Evolutionary conservation across 1,140 invertebrate species (phyloP).

Genomic region (Hesperophylax magnus): DNA sequence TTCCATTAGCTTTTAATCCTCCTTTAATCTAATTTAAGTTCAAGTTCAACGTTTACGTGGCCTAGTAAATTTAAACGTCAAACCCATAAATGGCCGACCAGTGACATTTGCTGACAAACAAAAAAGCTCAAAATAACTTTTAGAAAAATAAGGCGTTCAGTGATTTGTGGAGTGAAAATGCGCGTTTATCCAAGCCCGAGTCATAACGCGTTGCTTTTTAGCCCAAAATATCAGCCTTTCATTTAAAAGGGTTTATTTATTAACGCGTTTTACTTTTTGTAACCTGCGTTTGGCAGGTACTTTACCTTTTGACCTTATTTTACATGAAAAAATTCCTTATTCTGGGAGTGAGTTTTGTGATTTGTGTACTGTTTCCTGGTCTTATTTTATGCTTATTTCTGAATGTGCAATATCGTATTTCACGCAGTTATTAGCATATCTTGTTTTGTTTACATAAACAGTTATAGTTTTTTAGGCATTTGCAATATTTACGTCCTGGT

Average conservation of each 20-base stretch:
- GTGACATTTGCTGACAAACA: slow-evolving; percentile 52
- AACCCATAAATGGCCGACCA: slow-evolving; percentile 51
- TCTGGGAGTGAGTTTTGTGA: slow-evolving; percentile 15
- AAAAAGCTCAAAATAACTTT: slow-evolving; percentile 47
- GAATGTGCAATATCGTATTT: not conserved
- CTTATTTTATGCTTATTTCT: slow-evolving; percentile 4
- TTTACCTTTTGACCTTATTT: slow-evolving; percentile 53
- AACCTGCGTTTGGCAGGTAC: slow-evolving; percentile 49
- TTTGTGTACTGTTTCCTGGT: not conserved
- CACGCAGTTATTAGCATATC: not conserved
- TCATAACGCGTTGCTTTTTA: not conserved
- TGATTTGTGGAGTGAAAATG: slow-evolving; percentile 33
- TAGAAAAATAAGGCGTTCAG: slow-evolving; percentile 4
- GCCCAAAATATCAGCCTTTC: not conserved
- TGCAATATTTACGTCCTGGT: slow-evolving; percentile 22
- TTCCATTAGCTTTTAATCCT: slow-evolving; percentile 4
- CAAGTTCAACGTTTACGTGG: slow-evolving; percentile 52
- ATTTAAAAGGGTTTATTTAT: slow-evolving; percentile 7
- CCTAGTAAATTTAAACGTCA: slow-evolving; percentile 51
- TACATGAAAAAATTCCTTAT: slow-evolving; percentile 33
- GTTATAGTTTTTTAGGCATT: not conserved
- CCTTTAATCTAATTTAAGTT: slow-evolving; percentile 39
- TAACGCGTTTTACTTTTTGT: slow-evolving; percentile 27
- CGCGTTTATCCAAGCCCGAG: not conserved
- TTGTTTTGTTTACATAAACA: slow-evolving; percentile 30